phyloP scores from a whole-genome alignment of 2,113 vertebrate genomes.

The Mesoclemmys tuberculata region DNA sequence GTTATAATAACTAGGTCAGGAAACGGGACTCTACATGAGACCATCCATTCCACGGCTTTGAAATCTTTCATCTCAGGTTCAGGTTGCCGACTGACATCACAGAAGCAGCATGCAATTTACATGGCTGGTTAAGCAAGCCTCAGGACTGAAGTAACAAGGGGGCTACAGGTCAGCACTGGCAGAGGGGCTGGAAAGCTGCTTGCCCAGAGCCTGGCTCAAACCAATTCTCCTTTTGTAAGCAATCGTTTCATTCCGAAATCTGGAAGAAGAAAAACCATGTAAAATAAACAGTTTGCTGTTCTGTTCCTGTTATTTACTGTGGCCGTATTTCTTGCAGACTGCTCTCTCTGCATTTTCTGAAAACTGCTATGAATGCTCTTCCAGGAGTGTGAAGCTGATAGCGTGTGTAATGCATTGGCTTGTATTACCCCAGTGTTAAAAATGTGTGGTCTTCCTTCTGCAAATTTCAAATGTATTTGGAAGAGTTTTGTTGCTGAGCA shows the following conservation, averaged over 20 bases:
- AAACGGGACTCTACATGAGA: background rate
- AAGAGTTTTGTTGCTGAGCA: background rate
- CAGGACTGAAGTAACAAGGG: background rate
- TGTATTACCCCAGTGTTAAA: background rate
- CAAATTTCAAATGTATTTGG: background rate
- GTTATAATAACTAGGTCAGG: background rate
- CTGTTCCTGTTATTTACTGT: background rate
- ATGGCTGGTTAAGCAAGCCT: background rate
- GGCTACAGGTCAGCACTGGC: background rate
- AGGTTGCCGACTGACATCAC: background rate
- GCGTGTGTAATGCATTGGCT: background rate
- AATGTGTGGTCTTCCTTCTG: fast-evolving
- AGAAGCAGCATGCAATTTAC: background rate
- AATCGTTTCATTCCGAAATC: background rate
- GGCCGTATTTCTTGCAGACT: background rate
- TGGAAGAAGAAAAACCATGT: background rate
- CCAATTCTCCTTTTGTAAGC: background rate
- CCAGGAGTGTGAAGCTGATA: fast-evolving
- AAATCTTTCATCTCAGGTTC: background rate
- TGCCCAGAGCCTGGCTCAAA: background rate
- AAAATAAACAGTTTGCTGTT: background rate
- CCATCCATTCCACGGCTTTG: background rate
- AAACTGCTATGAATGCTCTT: background rate
- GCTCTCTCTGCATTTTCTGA: background rate
- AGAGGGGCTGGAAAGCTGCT: background rate